Conservation (phyloP, 2,888 invertebrate genomes). For the Tupiocoris notatus region DNA sequence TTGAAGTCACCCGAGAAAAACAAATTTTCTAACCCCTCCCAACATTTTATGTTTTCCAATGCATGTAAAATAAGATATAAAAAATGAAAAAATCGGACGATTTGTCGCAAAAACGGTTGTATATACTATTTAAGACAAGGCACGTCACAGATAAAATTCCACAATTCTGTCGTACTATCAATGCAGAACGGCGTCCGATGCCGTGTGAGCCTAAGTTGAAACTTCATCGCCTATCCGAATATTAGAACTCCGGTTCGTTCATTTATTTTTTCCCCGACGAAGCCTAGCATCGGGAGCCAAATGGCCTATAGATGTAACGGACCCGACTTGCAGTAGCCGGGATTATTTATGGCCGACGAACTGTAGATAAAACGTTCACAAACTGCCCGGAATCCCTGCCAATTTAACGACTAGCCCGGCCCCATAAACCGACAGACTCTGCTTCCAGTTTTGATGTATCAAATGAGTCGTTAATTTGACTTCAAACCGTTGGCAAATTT, state of each 20-base stretch:
- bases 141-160: too few relatives aligned
- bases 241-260: conserved; percentile 16
- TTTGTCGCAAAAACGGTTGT: too few relatives aligned
- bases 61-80: too few relatives aligned
- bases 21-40: too few relatives aligned
- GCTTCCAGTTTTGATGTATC: neutral
- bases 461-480: conserved; percentile 29
- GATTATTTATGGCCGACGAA: conserved; percentile 31
- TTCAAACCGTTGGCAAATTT: conserved; percentile 20
- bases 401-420: conserved; percentile 12
- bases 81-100: too few relatives aligned
- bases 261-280: conserved; percentile 13
- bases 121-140: too few relatives aligned
- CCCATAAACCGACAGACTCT: neutral
- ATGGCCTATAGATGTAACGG: conserved; percentile 35
- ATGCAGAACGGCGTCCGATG: too few relatives aligned
- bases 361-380: conserved; percentile 34
- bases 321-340: conserved; percentile 14
- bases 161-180: too few relatives aligned
- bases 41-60: too few relatives aligned
- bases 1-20: too few relatives aligned
- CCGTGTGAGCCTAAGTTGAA: too few relatives aligned
- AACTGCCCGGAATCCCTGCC: conserved; percentile 28
- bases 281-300: conserved; percentile 5
- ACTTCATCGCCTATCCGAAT: too few relatives aligned